Evolutionary conservation across 2,113 vertebrate genomes (phyloP), one percentile per base, ranked within the genome.

Genomic region (Hippocampus comes): DNA sequence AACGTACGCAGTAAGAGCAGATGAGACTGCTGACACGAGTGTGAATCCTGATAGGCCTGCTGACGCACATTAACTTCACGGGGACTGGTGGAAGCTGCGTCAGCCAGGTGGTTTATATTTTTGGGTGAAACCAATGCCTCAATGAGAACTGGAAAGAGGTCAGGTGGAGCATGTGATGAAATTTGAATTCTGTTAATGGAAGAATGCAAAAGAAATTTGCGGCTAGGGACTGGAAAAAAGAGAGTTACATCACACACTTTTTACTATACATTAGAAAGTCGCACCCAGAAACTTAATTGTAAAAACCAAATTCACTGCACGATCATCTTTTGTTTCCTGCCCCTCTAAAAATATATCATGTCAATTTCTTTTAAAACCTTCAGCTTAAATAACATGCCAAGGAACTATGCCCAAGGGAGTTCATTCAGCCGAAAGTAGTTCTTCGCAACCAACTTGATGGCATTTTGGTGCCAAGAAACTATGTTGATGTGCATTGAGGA

Each of bases 1-100:
- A 77, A 69, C 72, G 74, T 73, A 65, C 63, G 74, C 70, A 71
- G 71, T 69, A 60, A 79, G 25, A 55, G 63, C 65, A 80, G 63
- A 86, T 79, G 78, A 81, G 77, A 70, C 63, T 76, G 83, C 80
- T 78, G 82, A 88, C 80, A 79, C 3, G 7, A 77, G 68, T 1
- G 20, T 60, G 70, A 80, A 74, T 79, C 63, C 43, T 73, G 66
- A 78, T 71, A 67, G 67, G 12, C 72, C 48, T 59, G 55, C 68
- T 89, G 85, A 90, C 68, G 77, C 74, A 84, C 30, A 55, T 74
- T 70, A 78, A 71, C 66, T 51, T 73, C 57, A 75, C 17, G 72
- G 27, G 49, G 49, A 72, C 64, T 55, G 51, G 48, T 59, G 71
- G 15, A 61, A 20, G 38, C 20, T 14, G 12, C 60, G 43, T 74